These are phyloP conservation scores for Apeira syringaria DNA, from an alignment of 2,888 invertebrate species.

Conservation along the genomic window DNA sequence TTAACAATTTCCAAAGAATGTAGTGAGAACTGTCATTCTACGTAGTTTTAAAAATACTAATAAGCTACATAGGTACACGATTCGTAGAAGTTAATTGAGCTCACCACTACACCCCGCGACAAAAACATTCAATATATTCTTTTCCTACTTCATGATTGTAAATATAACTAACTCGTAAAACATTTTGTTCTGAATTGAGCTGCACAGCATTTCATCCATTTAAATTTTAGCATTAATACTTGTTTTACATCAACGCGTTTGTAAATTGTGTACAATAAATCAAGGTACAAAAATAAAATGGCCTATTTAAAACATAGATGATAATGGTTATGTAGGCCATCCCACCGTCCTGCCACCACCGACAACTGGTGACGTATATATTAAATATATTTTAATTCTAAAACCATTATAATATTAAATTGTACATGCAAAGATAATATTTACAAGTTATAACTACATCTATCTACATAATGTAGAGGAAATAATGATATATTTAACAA, in stretches of 20 bases:
- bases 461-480: conserved; percentile 44
- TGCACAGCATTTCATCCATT: conserved; percentile 14
- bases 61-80: conserved; percentile 18
- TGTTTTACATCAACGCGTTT: conserved; percentile 48
- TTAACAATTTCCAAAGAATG: conserved; percentile 44
- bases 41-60: conserved; percentile 11
- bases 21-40: conserved; percentile 31
- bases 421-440: conserved; percentile 61
- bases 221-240: conserved; percentile 48
- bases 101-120: conserved; percentile 32
- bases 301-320: conserved; percentile 32
- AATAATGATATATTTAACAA: conserved; percentile 56
- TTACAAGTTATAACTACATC: conserved; percentile 55
- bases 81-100: conserved; percentile 47
- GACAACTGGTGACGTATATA: conserved; percentile 40
- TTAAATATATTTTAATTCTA: conserved; percentile 34
- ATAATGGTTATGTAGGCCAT: conserved; percentile 50
- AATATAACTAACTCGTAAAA: background rate
- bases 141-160: conserved; percentile 31
- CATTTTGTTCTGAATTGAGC: conserved; percentile 11
- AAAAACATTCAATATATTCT: conserved; percentile 30
- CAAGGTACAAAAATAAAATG: conserved; percentile 53
- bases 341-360: conserved; percentile 39
- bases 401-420: conserved; percentile 45
- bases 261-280: conserved; percentile 38